Base-by-base conservation (phyloP, 2,113 vertebrate genomes). In the Chloropsis cyanopogon region DNA sequence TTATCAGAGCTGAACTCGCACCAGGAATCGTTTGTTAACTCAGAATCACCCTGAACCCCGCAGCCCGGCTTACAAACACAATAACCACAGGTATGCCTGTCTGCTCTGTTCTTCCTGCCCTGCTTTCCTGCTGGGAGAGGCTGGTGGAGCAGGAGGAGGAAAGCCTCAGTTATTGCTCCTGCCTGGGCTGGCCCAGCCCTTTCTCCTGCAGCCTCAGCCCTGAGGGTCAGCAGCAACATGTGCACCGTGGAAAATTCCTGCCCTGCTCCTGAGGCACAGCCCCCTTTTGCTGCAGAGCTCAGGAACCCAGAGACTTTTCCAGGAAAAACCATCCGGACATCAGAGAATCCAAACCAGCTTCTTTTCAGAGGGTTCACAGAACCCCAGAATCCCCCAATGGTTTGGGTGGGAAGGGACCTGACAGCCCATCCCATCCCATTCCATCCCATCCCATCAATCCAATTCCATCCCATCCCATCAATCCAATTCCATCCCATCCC, bases 51-150 rank as follows among this genome's bases (percentile, higher is more conserved):
- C 28, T 0, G 3, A 41, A 8, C 1, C 24, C 35, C 20, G 12
- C 21, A 50, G 54, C 42, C 33, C 13, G 0, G 23, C 31, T 28
- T 2, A 5, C 53, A 68, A 37, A 31, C 52, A 41, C 18, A 4
- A 8, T 0, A 20, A 21, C 18, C 56, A 41, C 5, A 6, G 24
- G 4, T 1, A 0, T 0, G 0, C 9, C 39, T 28, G 33, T 7
- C 31, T 76, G 23, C n/a, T 11, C 7, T 18, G 10, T 0, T 6
- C 46, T 10, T 23, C 52, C 73, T 37, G 29, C 42, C 61, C 14
- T 3, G 4, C 5, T 10, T 12, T 57, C 56, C 65, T 18, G 23
- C 73, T 15, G 31, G 2, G 15, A n/a, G 23, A 5, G 47, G 9
- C 14, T 56, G 24, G 4, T 2, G 56, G 11, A 65, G 61, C 54